A percentile compares a stretch with the other conserved stretches of the same genome.
phyloP scores from a whole-genome alignment of 2,113 vertebrate genomes.

The Thamnophis sirtalis region DNA sequence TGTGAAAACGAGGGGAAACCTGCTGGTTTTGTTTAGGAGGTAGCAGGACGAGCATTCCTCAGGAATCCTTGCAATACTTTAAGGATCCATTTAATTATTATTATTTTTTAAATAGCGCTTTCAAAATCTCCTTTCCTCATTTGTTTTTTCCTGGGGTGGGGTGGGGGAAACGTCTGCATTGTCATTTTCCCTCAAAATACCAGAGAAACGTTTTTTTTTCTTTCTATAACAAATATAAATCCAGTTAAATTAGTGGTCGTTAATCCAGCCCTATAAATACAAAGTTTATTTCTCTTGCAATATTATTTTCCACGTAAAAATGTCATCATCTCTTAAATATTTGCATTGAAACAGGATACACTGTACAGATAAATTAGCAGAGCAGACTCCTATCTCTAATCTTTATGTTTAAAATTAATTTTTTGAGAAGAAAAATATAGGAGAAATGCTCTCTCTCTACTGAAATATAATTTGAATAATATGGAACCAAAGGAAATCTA shows the following conservation, averaged over 20 bases:
- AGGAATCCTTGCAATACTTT: fast-evolving
- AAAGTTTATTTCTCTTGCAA: constrained; percentile 12
- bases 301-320: constrained; percentile 16
- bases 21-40: neutral
- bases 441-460: neutral
- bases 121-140: neutral
- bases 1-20: neutral
- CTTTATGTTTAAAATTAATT: neutral
- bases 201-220: neutral
- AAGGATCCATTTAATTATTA: neutral
- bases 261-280: constrained; percentile 18
- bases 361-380: neutral
- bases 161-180: too few relatives aligned
- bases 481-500: neutral
- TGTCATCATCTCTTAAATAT: constrained; percentile 29
- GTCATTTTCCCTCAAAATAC: neutral
- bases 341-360: constrained; percentile 35
- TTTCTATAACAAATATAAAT: neutral
- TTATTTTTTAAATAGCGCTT: fast-evolving
- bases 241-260: constrained; percentile 5
- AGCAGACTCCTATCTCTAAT: neutral
- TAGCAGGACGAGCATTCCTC: neutral
- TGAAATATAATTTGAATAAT: neutral
- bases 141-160: neutral
- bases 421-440: neutral